These are phyloP conservation scores for Cephus rjabovi DNA, from an alignment of 2,888 invertebrate species.

Conservation along the genomic window DNA sequence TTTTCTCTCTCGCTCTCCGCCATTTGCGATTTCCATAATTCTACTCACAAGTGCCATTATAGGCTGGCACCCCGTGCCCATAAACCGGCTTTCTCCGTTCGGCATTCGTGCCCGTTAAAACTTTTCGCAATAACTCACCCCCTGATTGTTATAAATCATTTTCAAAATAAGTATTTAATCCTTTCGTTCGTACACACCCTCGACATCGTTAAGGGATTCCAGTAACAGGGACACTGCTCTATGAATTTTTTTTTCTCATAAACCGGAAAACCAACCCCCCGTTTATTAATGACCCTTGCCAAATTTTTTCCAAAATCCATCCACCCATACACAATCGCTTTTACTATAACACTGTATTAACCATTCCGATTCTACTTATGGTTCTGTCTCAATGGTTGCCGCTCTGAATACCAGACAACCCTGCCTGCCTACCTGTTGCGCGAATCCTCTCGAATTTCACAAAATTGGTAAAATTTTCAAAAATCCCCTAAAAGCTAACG, in stretches of 20 bases:
- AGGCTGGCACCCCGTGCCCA: constrained; percentile 34
- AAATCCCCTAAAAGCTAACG: neutral
- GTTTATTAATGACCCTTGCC: neutral
- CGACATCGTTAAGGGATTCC: neutral
- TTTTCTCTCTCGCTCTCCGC: neutral
- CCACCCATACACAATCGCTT: neutral
- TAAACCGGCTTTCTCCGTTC: constrained; percentile 40
- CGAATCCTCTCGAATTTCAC: neutral
- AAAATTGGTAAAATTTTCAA: neutral
- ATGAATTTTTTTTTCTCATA: neutral
- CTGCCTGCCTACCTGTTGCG: constrained; percentile 7
- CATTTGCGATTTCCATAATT: constrained; percentile 43
- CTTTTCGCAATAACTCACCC: constrained; percentile 43
- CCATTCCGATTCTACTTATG: neutral
- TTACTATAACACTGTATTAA: neutral
- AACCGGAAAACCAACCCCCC: neutral
- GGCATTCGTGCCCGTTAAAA: constrained; percentile 45
- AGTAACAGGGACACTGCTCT: neutral
- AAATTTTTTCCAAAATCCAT: neutral
- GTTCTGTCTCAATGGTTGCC: neutral
- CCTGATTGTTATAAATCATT: constrained; percentile 44
- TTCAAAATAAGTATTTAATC: constrained; percentile 48
- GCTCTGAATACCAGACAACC: neutral
- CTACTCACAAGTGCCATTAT: constrained; percentile 38
- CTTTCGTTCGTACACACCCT: constrained; percentile 31